Evolutionary conservation across 1,140 invertebrate genomes (phyloP), one percentile per base, ranked within the genome.

Genomic region (Lordiphosa mommai): DNA sequence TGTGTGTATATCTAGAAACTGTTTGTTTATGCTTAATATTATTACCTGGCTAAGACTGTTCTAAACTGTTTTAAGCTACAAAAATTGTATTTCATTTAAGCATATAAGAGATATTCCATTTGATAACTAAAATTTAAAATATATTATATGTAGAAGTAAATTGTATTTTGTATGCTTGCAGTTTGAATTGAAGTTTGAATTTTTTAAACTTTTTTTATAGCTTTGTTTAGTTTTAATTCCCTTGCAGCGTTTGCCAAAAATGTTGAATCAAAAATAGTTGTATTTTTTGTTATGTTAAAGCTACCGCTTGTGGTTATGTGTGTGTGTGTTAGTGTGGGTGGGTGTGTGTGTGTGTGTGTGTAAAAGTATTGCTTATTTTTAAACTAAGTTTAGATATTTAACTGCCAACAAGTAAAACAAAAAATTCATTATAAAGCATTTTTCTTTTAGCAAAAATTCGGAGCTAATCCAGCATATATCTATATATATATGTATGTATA

Each of bases 201-300:
- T 14, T 30, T 30, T 20, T 33, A 12, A 7, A 44, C 2, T 40
- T 44, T 20, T 57, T 51, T 38, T 55, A 40, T 29, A 48, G 16
- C 38, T 61, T 46, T 52, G 30, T 55, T 27, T 29, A 37, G 27
- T 52, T 64, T 55, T 52, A 61, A 67, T 41, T 60, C 55, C 44
- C 66, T 74, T 66, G 51, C 64, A 72, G 53, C 43, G 59, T 69
- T 82, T 72, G 72, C 77, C 65, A 79, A 82, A 71, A 71, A 76
- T 27, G 41, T 40, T 63, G 64, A 76, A 72, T 82, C 63, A 82
- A 82, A 82, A 82, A 82, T 82, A 80, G 71, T 80, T 76, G 33
- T 20, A 56, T 71, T 74, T 71, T 49, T 43, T 51, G 61, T 52
- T 74, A 27, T 52, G 40, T 67, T 72, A 84, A 82, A 82, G 77